These are phyloP conservation scores for Phaedon cochleariae DNA, from an alignment of 2,888 invertebrate species.

Conservation along the genomic window DNA sequence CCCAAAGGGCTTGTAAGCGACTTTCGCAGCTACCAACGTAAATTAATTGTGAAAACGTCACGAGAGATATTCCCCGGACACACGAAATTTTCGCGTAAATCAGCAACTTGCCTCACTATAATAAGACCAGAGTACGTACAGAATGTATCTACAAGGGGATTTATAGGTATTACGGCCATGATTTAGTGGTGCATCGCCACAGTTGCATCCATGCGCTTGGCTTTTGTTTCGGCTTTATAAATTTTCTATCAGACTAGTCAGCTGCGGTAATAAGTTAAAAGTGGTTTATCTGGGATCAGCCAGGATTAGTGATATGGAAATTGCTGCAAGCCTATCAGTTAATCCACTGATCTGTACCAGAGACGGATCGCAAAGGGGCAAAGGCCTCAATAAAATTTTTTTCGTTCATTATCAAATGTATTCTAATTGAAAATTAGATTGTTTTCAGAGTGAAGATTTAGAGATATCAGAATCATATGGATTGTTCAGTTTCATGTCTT, in stretches of 20 bases:
- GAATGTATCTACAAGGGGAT: constrained; percentile 41
- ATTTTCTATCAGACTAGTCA: neutral
- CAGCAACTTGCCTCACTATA: constrained; percentile 40
- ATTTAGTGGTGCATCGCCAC: constrained; percentile 2
- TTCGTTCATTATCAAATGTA: no score
- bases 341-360: neutral
- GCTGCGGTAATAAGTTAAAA: neutral
- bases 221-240: neutral
- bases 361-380: no score
- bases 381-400: no score
- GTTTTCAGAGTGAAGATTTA: no score
- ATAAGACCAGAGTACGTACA: constrained; percentile 36
- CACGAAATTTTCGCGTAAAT: constrained; percentile 40
- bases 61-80: constrained; percentile 44
- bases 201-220: neutral
- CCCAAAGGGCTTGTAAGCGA: constrained; percentile 44
- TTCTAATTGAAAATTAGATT: no score
- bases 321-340: neutral
- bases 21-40: constrained; percentile 41
- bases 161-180: constrained; percentile 30
- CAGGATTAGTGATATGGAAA: neutral
- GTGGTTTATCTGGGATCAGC: neutral
- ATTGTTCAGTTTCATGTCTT: no score
- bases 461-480: no score
- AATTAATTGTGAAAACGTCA: constrained; percentile 51